Evolutionary conservation across 2,797 vertebrate species (phyloP).

Genomic region (Helostoma temminkii): DNA sequence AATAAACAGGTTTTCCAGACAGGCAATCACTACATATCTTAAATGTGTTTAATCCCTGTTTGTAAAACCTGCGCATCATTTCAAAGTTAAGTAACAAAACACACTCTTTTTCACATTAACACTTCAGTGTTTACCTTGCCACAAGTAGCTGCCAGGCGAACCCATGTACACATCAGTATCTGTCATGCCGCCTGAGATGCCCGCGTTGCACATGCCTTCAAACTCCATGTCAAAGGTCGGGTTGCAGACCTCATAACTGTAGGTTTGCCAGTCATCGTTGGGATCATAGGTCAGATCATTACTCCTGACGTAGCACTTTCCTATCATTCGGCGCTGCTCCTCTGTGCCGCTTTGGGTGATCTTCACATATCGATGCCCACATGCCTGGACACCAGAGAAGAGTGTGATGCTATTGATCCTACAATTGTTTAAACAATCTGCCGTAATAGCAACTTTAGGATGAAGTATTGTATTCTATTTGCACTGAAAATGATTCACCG

Average conservation of each 20-base stretch:
- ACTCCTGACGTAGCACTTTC: constrained; percentile 91
- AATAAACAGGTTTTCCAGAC: constrained; percentile 41
- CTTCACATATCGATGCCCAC: constrained; percentile 92
- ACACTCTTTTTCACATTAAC: neutral
- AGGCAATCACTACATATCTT: constrained; percentile 36
- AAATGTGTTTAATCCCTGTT: constrained; percentile 27
- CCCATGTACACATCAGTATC: constrained; percentile 88
- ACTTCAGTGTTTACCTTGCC: constrained; percentile 88
- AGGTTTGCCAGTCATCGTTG: constrained; percentile 89
- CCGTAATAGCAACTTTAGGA: too few species aligned
- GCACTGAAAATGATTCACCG: neutral
- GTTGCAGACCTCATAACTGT: constrained; percentile 90
- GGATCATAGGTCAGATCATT: constrained; percentile 87
- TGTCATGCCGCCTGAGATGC: constrained; percentile 90
- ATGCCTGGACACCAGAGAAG: constrained; percentile 82
- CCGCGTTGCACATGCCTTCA: constrained; percentile 94
- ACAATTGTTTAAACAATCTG: too few species aligned
- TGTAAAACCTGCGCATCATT: constrained; percentile 55
- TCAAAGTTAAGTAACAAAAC: constrained; percentile 28
- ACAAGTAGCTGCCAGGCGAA: constrained; percentile 87
- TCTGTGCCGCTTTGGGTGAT: constrained; percentile 80
- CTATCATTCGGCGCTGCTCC: constrained; percentile 91
- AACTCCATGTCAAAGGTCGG: constrained; percentile 78
- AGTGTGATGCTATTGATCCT: neutral
- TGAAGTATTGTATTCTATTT: constrained; percentile 2